These are phyloP conservation scores for Entomyzon cyanotis DNA, from an alignment of 2,113 vertebrate species.

Conservation along the genomic window DNA sequence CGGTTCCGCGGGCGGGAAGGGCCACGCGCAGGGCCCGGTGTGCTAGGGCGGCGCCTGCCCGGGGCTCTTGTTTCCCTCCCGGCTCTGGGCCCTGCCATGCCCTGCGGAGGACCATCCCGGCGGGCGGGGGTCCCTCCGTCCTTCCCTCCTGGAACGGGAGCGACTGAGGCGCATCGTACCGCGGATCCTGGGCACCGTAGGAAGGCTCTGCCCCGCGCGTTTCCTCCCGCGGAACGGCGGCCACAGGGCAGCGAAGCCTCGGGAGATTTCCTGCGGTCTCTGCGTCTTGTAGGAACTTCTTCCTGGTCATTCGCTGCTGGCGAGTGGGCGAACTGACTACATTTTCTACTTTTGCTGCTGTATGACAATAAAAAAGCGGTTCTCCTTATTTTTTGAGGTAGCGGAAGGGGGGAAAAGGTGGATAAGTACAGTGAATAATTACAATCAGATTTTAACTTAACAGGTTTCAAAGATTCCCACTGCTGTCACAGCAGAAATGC, in stretches of 20 bases:
- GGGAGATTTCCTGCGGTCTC: background rate
- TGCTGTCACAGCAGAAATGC: background rate
- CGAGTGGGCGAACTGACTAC: background rate
- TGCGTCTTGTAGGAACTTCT: background rate
- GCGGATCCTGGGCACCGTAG: background rate
- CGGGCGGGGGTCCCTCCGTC: background rate
- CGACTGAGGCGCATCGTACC: background rate
- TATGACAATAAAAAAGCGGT: fast-evolving
- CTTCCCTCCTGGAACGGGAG: background rate
- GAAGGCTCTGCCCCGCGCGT: background rate
- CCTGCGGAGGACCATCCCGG: background rate
- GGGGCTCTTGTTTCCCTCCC: too few relatives aligned
- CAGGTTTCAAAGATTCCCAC: fast-evolving
- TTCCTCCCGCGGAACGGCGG: background rate
- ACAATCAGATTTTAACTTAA: background rate
- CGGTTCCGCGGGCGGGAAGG: background rate
- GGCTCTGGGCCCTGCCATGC: background rate
- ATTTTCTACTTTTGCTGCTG: background rate
- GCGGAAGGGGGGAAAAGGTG: fast-evolving
- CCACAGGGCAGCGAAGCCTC: background rate
- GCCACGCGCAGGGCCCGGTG: background rate
- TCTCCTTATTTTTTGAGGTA: background rate
- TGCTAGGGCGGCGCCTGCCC: background rate
- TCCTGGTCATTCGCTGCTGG: fast-evolving
- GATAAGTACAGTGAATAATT: fast-evolving